Base-by-base conservation (phyloP, 2,113 vertebrate genomes). In the Eurystomus gularis region DNA sequence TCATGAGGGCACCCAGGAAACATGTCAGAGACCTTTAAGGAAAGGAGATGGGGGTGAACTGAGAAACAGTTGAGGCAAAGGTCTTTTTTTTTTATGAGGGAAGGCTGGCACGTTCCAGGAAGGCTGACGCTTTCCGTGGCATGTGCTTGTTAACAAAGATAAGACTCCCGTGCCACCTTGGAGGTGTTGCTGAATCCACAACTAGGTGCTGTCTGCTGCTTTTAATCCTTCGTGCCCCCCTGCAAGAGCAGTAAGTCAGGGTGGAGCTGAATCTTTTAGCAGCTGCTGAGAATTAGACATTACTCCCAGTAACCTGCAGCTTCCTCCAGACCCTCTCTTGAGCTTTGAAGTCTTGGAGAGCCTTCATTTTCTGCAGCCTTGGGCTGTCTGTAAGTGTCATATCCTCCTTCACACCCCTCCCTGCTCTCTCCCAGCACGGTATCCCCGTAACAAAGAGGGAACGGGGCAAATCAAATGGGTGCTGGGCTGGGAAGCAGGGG, bases 61-160 rank as follows among this genome's bases (percentile, higher is more conserved):
- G 48, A 85, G 87, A 28, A 92, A 6, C 10, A 70, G 70, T 29
- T 24, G 72, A 92, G 77, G 65, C 87, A 92, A 96, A 96, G 85
- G 87, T 77, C 79, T 72, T 21, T 65, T 83, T 88, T 62, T 70
- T 86, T 69, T 15, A 51, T 51, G 10, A 51, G 42, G 42, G 55
- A 86, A 51, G 25, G 12, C 37, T 58, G 71, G 37, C 10, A 7
- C 15, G n/a, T 44, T 68, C 66, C 33, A 5, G 72, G 82, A 51
- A 77, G 64, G 49, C 17, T 37, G 11, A 3, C 21, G 46, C 70
- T 16, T 40, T 37, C 21, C 73, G 6, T 40, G 64, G 29, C 48
- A 40, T 6, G 24, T 65, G 61, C 76, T 42, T 6, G 0, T 55
- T 52, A 18, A 61, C 29, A 49, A 88, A 88, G 86, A 62, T 51